Evolutionary conservation across 2,888 invertebrate species (phyloP).

Genomic region (Globia sparganii): DNA sequence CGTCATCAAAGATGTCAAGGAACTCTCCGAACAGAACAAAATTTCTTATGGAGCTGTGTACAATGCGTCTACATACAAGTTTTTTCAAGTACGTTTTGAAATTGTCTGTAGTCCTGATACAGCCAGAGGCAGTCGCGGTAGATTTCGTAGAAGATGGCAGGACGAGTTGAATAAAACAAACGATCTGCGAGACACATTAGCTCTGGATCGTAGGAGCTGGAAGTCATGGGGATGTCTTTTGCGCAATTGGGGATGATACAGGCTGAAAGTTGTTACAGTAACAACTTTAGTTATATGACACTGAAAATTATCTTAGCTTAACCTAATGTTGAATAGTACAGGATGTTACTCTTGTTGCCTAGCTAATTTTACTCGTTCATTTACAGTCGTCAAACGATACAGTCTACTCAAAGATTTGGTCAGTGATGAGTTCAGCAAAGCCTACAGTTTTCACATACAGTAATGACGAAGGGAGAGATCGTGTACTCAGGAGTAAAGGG

Average conservation of each 20-base stretch:
- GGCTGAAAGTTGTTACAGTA: too few relatives aligned
- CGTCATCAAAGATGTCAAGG: constrained; percentile 95
- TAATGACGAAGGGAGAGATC: constrained; percentile 96
- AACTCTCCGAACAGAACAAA: constrained; percentile 95
- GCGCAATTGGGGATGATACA: not conserved
- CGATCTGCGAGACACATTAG: not conserved
- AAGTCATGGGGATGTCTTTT: not conserved
- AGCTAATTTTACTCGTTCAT: constrained; percentile 13
- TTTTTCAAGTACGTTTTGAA: constrained; percentile 92
- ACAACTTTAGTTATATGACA: not conserved
- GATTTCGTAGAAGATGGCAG: not conserved
- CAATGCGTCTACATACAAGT: constrained; percentile 95
- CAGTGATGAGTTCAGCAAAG: constrained; percentile 95
- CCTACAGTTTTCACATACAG: constrained; percentile 94
- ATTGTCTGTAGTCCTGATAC: not conserved
- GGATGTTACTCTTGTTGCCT: not conserved
- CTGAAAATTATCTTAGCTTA: not conserved
- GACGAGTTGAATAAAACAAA: not conserved
- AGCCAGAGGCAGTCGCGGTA: not conserved
- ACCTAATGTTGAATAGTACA: not conserved
- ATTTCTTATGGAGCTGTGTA: constrained; percentile 95
- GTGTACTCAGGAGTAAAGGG: constrained; percentile 93
- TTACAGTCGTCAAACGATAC: constrained; percentile 94
- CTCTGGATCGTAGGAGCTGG: not conserved
- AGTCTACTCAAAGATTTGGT: constrained; percentile 97